Evolutionary conservation across 2,888 invertebrate species (phyloP).

Genomic region (Steinernema hermaphroditum): DNA sequence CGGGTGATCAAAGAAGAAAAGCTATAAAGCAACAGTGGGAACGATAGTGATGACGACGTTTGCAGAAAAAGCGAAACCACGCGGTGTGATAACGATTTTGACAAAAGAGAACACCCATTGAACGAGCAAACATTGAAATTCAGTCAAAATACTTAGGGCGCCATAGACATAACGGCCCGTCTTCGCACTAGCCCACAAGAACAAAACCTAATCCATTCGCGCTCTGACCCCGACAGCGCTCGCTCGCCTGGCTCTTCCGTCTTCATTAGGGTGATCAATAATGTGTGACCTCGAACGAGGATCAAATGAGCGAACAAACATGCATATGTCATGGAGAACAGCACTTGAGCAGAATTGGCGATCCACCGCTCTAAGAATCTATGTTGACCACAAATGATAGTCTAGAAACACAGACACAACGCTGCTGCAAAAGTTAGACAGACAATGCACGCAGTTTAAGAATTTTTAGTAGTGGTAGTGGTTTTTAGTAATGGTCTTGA

Average conservation of each 20-base stretch:
- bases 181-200: neutral
- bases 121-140: slow-evolving; percentile 6
- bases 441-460: no score
- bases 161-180: neutral
- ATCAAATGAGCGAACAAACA: neutral
- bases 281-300: slow-evolving; percentile 25
- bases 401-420: no score
- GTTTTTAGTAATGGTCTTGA: no score
- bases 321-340: no score
- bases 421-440: no score
- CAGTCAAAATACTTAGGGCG: neutral
- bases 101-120: slow-evolving; percentile 11
- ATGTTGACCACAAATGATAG: no score
- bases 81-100: slow-evolving; percentile 14
- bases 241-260: neutral
- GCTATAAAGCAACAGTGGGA: slow-evolving; percentile 4
- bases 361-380: no score
- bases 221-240: slow-evolving; percentile 16
- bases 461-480: no score
- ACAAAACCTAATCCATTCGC: neutral
- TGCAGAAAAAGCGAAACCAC: slow-evolving; percentile 19
- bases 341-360: no score
- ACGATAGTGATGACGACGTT: neutral
- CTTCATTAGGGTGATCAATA: slow-evolving; percentile 24
- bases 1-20: neutral